Conservation (phyloP, 2,113 vertebrate species). For the Oncorhynchus keta region DNA sequence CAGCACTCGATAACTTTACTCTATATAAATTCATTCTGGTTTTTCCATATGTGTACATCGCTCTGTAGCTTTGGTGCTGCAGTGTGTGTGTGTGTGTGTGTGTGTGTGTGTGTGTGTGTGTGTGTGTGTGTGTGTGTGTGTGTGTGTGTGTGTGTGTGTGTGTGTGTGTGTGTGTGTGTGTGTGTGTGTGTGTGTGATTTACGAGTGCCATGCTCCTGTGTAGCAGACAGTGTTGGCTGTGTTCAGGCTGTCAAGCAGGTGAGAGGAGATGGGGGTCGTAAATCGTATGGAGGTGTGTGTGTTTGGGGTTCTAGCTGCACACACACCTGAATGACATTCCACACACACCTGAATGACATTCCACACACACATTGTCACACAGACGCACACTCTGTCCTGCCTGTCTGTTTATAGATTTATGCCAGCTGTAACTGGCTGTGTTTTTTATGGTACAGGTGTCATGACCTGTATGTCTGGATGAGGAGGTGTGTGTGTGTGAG, state of each 20-base stretch:
- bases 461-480: slow-evolving; percentile 8
- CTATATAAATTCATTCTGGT: neutral
- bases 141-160: slow-evolving; percentile 6
- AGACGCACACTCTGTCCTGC: neutral
- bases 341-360: slow-evolving; percentile 3
- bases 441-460: slow-evolving; percentile 41
- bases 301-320: neutral
- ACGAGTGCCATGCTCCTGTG: neutral
- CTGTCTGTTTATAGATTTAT: neutral
- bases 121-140: slow-evolving; percentile 9
- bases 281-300: slow-evolving; percentile 8
- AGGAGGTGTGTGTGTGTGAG: neutral
- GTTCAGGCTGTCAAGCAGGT: neutral
- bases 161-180: neutral
- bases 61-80: too few relatives aligned
- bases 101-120: too few relatives aligned
- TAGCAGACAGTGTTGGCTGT: neutral
- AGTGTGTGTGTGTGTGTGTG: too few relatives aligned
- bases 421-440: neutral
- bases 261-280: slow-evolving; percentile 6
- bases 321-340: slow-evolving; percentile 6
- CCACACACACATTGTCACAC: neutral
- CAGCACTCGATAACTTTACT: neutral
- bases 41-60: too few relatives aligned
- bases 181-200: slow-evolving; percentile 5